phyloP scores from a whole-genome alignment of 2,888 invertebrate species.

The Esperia sulphurella region DNA sequence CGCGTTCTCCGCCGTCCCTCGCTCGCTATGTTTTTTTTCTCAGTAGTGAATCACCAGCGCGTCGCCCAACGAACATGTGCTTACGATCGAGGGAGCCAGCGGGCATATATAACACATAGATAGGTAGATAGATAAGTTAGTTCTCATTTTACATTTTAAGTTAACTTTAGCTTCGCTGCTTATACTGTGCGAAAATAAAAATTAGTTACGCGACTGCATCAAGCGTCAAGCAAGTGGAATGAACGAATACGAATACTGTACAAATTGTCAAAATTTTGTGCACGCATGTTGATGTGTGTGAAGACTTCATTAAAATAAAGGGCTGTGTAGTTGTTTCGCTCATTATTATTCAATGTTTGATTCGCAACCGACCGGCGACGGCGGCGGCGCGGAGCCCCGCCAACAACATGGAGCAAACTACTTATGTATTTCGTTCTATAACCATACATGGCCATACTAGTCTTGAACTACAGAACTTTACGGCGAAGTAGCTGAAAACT shows the following conservation, averaged over 20 bases:
- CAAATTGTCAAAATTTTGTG: not conserved
- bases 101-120: not conserved
- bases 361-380: slow-evolving; percentile 7
- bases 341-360: slow-evolving; percentile 63
- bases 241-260: too few species aligned
- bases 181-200: slow-evolving; percentile 6
- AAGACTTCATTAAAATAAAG: slow-evolving; percentile 25
- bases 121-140: not conserved
- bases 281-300: slow-evolving; percentile 26
- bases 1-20: slow-evolving; percentile 50
- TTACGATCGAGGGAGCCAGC: slow-evolving; percentile 39
- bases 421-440: not conserved
- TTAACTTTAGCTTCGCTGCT: not conserved
- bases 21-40: slow-evolving; percentile 61
- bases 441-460: too few species aligned
- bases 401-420: too few species aligned
- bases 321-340: slow-evolving; percentile 28
- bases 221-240: too few species aligned
- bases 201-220: not conserved
- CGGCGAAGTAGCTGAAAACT: too few species aligned
- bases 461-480: too few species aligned
- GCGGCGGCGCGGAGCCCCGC: too few species aligned
- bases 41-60: slow-evolving; percentile 57
- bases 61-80: slow-evolving; percentile 52
- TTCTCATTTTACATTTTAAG: slow-evolving; percentile 6